Percentiles rank a stretch among this genome's conserved stretches.
These are phyloP conservation scores for Escarpia spicata DNA, from an alignment of 2,888 invertebrate species.

Conservation along the genomic window DNA sequence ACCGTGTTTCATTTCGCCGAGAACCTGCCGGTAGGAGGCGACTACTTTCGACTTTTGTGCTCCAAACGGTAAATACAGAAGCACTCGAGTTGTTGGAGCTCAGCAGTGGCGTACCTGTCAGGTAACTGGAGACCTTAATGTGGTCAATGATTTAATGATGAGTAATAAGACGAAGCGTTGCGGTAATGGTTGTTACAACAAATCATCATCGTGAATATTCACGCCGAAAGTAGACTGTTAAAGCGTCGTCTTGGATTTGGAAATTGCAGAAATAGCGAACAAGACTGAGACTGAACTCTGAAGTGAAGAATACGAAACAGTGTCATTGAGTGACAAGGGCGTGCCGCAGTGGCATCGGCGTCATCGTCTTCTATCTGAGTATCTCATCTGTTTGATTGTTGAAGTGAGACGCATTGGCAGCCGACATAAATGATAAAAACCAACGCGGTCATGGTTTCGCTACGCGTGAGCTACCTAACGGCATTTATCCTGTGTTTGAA, in stretches of 20 bases:
- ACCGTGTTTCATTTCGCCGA: too few relatives aligned
- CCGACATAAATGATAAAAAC: not conserved
- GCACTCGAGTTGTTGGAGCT: not conserved
- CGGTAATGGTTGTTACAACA: slow-evolving; percentile 9
- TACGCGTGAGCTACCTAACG: not conserved
- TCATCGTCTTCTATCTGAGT: not conserved
- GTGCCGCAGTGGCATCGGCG: not conserved
- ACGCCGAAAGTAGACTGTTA: not conserved
- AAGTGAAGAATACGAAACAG: not conserved
- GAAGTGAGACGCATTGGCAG: not conserved
- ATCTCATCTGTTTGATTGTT: not conserved
- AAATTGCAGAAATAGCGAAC: not conserved
- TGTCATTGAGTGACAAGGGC: not conserved
- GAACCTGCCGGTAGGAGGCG: not conserved
- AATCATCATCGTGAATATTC: not conserved
- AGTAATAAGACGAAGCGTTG: not conserved
- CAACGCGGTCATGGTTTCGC: not conserved
- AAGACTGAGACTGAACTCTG: too few relatives aligned
- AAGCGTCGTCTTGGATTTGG: not conserved
- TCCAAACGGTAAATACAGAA: not conserved
- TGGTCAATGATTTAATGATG: not conserved
- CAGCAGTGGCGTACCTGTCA: not conserved
- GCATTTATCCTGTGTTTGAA: not conserved
- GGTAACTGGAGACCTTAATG: not conserved
- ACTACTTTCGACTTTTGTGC: not conserved